These are phyloP conservation scores for Machaerirhynchus nigripectus DNA, from an alignment of 2,113 vertebrate genomes.

Conservation along the genomic window DNA sequence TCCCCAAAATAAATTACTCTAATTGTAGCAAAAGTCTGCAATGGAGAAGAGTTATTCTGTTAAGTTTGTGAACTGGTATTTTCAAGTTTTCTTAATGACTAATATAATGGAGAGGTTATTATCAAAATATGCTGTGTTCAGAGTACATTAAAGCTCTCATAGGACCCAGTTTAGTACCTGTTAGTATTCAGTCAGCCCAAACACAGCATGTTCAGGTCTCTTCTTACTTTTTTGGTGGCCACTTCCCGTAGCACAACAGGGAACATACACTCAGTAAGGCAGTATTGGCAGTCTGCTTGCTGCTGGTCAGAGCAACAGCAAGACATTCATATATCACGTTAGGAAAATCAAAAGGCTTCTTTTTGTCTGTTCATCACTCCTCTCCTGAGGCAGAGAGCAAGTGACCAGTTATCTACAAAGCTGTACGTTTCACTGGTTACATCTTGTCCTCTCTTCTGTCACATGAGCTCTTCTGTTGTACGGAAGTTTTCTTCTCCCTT, in stretches of 20 bases:
- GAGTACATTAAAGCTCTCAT: background rate
- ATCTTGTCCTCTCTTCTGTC: background rate
- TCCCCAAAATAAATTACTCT: slow-evolving; percentile 43
- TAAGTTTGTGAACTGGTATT: slow-evolving; percentile 48
- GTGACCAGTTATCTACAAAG: background rate
- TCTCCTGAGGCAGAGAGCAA: background rate
- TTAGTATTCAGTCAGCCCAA: background rate
- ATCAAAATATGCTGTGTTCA: slow-evolving; percentile 15
- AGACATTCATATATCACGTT: background rate
- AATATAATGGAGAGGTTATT: slow-evolving; percentile 35
- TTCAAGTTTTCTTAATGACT: slow-evolving; percentile 48
- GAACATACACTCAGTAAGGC: background rate
- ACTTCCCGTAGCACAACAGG: background rate
- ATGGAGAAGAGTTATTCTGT: slow-evolving; percentile 16
- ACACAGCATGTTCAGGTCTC: background rate
- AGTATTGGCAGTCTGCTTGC: background rate
- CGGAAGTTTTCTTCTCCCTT: background rate
- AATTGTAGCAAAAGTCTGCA: slow-evolving; percentile 19
- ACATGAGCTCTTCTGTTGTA: background rate
- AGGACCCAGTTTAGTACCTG: background rate
- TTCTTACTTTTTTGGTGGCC: background rate
- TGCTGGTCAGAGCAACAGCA: background rate
- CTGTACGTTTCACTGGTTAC: background rate
- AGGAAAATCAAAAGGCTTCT: background rate
- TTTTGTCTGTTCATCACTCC: background rate